These are phyloP conservation scores for Ephydatia muelleri DNA, from an alignment of 37 sponge, comb jelly and placozoan genomes.

Conservation along the genomic window DNA sequence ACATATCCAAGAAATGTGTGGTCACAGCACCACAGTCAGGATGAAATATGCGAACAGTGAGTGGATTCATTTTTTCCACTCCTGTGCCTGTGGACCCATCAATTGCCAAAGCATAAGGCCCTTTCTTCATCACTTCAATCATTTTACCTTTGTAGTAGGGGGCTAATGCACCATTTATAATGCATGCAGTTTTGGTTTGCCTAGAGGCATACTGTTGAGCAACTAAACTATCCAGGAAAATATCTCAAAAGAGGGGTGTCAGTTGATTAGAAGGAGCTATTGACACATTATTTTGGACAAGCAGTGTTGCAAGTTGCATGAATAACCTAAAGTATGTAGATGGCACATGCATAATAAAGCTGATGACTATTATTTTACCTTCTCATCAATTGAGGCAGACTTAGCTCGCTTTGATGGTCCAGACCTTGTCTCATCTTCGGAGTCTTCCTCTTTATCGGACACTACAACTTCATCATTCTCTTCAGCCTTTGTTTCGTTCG, in stretches of 20 bases:
- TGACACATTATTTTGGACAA: slow-evolving; percentile 34
- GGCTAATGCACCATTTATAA: slow-evolving; percentile 37
- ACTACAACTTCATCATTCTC: no score
- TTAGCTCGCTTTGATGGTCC: not conserved
- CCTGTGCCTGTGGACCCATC: slow-evolving; percentile 40
- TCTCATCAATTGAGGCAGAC: slow-evolving; percentile 11
- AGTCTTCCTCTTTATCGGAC: no score
- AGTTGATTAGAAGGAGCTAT: slow-evolving; percentile 36
- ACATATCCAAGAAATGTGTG: slow-evolving; percentile 43
- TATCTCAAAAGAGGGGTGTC: slow-evolving; percentile 24
- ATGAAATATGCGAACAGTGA: slow-evolving; percentile 40
- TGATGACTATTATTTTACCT: not conserved
- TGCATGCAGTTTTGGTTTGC: slow-evolving; percentile 55
- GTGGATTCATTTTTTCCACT: slow-evolving; percentile 42
- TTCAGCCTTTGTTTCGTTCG: no score
- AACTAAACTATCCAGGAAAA: slow-evolving; percentile 43
- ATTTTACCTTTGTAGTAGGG: slow-evolving; percentile 17
- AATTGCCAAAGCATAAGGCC: slow-evolving; percentile 32
- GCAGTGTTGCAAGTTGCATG: slow-evolving; percentile 33
- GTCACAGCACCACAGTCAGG: not conserved
- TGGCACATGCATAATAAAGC: not conserved
- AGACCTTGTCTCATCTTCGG: not conserved
- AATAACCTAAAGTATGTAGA: slow-evolving; percentile 8
- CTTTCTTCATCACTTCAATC: slow-evolving; percentile 18
- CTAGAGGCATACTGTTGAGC: slow-evolving; percentile 31